phyloP scores from a whole-genome alignment of 2,888 invertebrate species.

The Ptychoptera contaminata region DNA sequence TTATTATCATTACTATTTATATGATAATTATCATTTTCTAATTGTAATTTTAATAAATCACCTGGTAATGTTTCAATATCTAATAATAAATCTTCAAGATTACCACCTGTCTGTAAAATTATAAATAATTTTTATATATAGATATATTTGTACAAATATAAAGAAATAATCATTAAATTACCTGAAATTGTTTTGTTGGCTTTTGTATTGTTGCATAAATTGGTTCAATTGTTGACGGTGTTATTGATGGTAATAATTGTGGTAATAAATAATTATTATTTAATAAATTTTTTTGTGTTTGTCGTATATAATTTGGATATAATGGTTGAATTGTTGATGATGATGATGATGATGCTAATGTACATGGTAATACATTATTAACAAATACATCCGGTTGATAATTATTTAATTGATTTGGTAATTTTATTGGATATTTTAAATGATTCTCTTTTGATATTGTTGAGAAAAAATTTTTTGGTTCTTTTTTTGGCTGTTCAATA shows the following conservation, averaged over 20 bases:
- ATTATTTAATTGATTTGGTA: constrained; percentile 20
- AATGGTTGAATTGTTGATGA: constrained; percentile 1
- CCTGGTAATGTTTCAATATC: constrained; percentile 46
- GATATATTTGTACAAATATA: no score
- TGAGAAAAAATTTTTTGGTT: constrained; percentile 28
- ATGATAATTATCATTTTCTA: constrained; percentile 16
- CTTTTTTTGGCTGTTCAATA: constrained; percentile 11
- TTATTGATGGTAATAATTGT: no score
- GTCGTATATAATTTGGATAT: no score
- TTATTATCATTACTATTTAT: background rate
- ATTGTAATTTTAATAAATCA: constrained; percentile 26
- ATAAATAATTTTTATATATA: no score
- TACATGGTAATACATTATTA: constrained; percentile 9
- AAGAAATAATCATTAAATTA: background rate
- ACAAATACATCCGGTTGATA: constrained; percentile 6
- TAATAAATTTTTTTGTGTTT: no score
- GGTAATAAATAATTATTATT: no score
- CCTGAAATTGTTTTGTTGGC: background rate
- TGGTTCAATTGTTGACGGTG: constrained; percentile 19
- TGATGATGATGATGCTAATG: background rate
- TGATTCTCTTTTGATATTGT: background rate
- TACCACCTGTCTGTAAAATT: constrained; percentile 36
- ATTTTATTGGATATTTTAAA: constrained; percentile 30
- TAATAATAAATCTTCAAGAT: constrained; percentile 49
- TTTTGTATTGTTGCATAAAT: constrained; percentile 24